These are phyloP conservation scores for Setipinna tenuifilis DNA, from an alignment of 2,797 vertebrate genomes.

Conservation along the genomic window DNA sequence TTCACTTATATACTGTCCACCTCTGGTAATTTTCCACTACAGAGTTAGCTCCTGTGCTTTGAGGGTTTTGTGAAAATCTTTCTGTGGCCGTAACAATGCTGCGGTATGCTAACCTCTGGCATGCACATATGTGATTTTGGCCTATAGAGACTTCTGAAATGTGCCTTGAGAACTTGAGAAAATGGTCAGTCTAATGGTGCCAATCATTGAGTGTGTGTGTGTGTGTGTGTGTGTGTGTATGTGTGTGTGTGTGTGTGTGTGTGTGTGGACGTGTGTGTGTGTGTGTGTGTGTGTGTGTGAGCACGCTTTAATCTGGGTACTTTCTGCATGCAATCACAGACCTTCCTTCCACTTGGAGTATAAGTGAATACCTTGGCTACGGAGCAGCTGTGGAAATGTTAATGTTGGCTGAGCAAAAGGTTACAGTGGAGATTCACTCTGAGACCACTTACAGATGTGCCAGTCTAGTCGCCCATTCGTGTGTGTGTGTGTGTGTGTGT, in stretches of 20 bases:
- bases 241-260: background rate
- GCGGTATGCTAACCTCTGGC: slow-evolving; percentile 16
- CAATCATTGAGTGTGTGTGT: slow-evolving; percentile 17
- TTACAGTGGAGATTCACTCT: background rate
- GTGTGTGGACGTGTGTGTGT: background rate
- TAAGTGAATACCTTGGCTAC: background rate
- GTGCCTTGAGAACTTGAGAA: background rate
- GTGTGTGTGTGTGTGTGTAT: background rate
- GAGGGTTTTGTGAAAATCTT: too few relatives aligned
- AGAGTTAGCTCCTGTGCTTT: too few relatives aligned
- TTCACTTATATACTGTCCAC: too few relatives aligned
- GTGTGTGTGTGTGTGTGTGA: background rate
- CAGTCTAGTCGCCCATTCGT: background rate
- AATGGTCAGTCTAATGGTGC: background rate
- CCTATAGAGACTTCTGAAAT: background rate
- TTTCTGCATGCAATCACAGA: background rate
- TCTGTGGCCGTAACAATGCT: too few relatives aligned
- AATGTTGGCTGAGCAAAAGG: background rate
- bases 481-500: background rate
- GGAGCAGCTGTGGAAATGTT: slow-evolving; percentile 40
- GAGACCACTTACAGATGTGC: slow-evolving; percentile 5
- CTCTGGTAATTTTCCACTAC: too few relatives aligned
- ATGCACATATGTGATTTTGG: too few relatives aligned
- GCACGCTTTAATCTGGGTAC: background rate
- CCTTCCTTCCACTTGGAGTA: background rate